A percentile compares a stretch with the other conserved stretches of the same genome.
Conservation (phyloP, 92 coral and sea anemone genomes). For the Zoanthus sansibaricus region DNA sequence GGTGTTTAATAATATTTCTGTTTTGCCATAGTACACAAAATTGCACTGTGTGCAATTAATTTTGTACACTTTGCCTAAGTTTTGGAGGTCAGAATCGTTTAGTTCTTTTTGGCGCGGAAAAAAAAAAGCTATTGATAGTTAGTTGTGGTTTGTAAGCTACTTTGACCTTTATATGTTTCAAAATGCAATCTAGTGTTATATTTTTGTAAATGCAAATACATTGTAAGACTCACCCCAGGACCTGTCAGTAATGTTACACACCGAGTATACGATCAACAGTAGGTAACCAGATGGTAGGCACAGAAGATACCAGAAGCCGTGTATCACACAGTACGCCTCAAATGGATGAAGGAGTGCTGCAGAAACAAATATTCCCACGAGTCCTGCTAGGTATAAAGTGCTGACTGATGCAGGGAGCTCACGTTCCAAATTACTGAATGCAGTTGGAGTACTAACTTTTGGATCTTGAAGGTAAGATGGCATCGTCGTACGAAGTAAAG, state of each 20-base stretch:
- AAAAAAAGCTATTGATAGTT: too few relatives aligned
- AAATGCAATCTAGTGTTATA: neutral
- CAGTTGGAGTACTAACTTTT: conserved; percentile 1
- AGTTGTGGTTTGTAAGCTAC: too few relatives aligned
- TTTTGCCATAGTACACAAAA: too few relatives aligned
- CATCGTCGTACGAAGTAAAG: neutral
- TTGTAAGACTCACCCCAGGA: conserved; percentile 87
- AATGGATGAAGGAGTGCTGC: conserved; percentile 84
- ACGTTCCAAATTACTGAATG: conserved; percentile 9
- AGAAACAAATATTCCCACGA: conserved; percentile 65
- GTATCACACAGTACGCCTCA: conserved; percentile 77
- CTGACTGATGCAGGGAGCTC: conserved; percentile 76
- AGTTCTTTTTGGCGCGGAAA: too few relatives aligned
- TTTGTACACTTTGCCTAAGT: too few relatives aligned
- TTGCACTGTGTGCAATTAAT: too few relatives aligned
- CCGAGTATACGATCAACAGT: conserved; percentile 83
- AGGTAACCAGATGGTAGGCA: conserved; percentile 94
- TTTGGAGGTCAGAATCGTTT: too few relatives aligned
- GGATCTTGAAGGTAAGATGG: conserved; percentile 26
- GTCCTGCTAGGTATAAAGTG: conserved; percentile 74
- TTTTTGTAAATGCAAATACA: neutral
- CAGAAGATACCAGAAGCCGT: conserved; percentile 91
- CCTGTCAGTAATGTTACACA: conserved; percentile 92
- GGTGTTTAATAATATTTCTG: too few relatives aligned
- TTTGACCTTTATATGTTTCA: too few relatives aligned